Evolutionary conservation across 2,888 invertebrate genomes (phyloP).

Genomic region (Ochropleura leucogaster): DNA sequence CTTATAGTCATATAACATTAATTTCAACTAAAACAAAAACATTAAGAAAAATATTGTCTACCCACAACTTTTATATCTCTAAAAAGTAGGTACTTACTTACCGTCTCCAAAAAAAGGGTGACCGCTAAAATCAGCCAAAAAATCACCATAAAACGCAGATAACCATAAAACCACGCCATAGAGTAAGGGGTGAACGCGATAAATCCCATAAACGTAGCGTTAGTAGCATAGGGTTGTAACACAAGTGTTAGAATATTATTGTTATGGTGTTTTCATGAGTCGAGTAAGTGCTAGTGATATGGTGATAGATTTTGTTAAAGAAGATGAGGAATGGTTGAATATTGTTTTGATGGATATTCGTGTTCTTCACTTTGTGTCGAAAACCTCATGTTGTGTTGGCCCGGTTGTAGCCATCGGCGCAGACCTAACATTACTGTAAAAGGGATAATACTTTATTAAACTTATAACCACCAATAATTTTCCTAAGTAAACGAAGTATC

Average conservation of each 20-base stretch:
- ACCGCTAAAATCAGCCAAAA: slow-evolving; percentile 57
- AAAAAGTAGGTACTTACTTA: not conserved
- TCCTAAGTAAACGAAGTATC: not conserved
- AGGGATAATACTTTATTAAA: too few species aligned
- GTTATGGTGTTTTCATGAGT: slow-evolving; percentile 40
- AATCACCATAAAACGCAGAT: slow-evolving; percentile 77
- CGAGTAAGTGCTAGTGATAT: not conserved
- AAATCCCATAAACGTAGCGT: slow-evolving; percentile 65
- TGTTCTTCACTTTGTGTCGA: not conserved
- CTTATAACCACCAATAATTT: too few species aligned
- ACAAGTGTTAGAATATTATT: slow-evolving; percentile 31
- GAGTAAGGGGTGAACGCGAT: slow-evolving; percentile 64
- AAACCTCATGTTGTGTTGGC: too few species aligned
- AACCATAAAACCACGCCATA: slow-evolving; percentile 70
- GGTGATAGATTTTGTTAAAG: slow-evolving; percentile 29
- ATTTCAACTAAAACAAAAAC: not conserved
- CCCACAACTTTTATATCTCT: not conserved
- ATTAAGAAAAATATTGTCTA: not conserved
- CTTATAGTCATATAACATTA: not conserved
- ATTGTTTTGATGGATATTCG: not conserved
- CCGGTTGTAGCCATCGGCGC: too few species aligned
- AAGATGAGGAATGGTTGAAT: not conserved
- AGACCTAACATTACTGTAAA: too few species aligned
- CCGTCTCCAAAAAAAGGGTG: slow-evolving; percentile 30
- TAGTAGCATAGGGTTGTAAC: slow-evolving; percentile 62